Conservation (phyloP, 2,113 vertebrate species). For the Trichechus manatus region DNA sequence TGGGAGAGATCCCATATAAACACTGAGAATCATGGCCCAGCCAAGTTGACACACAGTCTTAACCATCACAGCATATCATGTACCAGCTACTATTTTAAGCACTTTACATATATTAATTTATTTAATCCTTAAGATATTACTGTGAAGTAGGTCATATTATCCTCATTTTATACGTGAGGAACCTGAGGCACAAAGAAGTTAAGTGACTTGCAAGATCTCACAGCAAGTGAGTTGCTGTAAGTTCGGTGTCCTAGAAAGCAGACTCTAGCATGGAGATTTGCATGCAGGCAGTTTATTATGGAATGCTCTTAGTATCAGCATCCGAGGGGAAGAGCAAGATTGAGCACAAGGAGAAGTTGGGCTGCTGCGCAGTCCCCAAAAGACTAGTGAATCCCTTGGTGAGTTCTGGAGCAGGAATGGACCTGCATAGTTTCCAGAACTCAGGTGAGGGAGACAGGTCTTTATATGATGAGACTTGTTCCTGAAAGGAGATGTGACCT, state of each 20-base stretch:
- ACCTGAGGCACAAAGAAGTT: not conserved
- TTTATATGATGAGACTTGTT: not conserved
- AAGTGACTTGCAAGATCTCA: not conserved
- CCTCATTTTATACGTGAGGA: not conserved
- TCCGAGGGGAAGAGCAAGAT: not conserved
- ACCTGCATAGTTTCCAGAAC: not conserved
- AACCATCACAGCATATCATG: too few relatives aligned
- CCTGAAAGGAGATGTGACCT: not conserved
- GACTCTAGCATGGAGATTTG: not conserved
- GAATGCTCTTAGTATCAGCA: not conserved
- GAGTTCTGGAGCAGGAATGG: not conserved
- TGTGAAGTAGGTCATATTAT: not conserved
- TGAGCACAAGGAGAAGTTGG: not conserved
- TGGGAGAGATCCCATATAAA: too few relatives aligned
- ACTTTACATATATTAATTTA: not conserved
- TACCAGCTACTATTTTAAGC: not conserved
- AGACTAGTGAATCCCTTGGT: not conserved
- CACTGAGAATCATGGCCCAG: too few relatives aligned
- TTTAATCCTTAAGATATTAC: too few relatives aligned
- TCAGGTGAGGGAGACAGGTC: accelerated
- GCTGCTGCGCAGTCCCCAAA: not conserved
- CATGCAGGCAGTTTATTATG: not conserved
- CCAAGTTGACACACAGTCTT: too few relatives aligned
- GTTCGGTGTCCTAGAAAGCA: not conserved
- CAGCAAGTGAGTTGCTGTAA: not conserved